Conservation (phyloP, 1,140 invertebrate species). For the Zaprionus kolodkinae region DNA sequence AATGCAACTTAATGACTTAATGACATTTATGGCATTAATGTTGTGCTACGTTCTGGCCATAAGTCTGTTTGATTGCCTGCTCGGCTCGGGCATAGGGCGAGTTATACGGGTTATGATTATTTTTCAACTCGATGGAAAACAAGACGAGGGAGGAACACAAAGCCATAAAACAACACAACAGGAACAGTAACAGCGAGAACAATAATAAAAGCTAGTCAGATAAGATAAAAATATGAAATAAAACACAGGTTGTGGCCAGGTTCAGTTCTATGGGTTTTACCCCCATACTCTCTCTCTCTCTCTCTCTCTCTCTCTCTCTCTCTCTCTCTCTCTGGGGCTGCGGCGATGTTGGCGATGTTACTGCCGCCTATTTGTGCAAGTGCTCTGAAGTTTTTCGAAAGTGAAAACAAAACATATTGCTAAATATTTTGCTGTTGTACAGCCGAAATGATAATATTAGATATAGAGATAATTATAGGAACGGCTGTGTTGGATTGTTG, state of each 20-base stretch:
- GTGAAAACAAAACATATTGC: conserved; percentile 46
- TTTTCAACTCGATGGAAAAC: conserved; percentile 50
- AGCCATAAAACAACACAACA: conserved; percentile 37
- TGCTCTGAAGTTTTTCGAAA: conserved; percentile 47
- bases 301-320: too few relatives aligned
- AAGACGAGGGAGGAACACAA: conserved; percentile 19
- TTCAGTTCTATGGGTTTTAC: conserved; percentile 57
- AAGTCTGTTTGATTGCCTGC: conserved; percentile 50
- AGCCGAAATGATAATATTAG: conserved; percentile 13
- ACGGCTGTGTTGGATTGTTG: background rate
- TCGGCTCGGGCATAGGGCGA: conserved; percentile 10
- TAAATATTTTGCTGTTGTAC: conserved; percentile 29
- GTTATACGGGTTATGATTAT: conserved; percentile 11
- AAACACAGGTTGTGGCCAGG: conserved; percentile 45
- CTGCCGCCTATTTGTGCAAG: conserved; percentile 63
- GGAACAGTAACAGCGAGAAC: conserved; percentile 31
- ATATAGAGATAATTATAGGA: conserved; percentile 15
- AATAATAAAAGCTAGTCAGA: conserved; percentile 58
- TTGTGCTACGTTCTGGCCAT: conserved; percentile 29
- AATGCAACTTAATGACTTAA: conserved; percentile 75
- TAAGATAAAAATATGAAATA: conserved; percentile 60
- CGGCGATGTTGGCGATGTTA: background rate
- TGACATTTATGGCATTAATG: conserved; percentile 67
- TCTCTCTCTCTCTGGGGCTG: conserved; percentile 8
- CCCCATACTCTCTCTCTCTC: conserved; percentile 26